Base-by-base conservation (phyloP, 2,797 vertebrate genomes). In the Cynodonichthys magdalenae region DNA sequence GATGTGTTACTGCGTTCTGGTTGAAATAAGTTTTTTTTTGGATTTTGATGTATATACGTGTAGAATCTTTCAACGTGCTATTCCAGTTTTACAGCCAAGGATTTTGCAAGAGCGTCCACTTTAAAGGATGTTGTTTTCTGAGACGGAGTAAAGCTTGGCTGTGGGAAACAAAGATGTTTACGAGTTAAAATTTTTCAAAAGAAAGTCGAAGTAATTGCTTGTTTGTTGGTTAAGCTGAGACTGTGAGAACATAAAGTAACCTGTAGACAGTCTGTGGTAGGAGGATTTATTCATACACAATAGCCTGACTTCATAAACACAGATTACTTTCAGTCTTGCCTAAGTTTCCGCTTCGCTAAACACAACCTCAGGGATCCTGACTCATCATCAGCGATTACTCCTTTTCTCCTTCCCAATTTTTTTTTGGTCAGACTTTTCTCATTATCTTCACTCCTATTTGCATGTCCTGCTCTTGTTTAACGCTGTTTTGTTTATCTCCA, bases 401-500 rank as follows among this genome's bases (percentile, higher is more conserved):
- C 50, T 4, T 67, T 28, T 61, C 48, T 59, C 44, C 67, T 54
- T 60, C 59, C 41, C 18, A n/a, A 52, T n/a, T 31, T 31, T 31
- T 31, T 31, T 53, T 60, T 27, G 19, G 48, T 69, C 63, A 79
- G 65, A 36, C 54, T 67, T 61, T 66, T 58, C 34, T 58, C 44
- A 14, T 77, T 80, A 63, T 79, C 19, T 52, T 71, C 41, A 59
- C 51, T 80, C 31, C 53, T 34, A 68, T 79, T 53, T 78, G 66
- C 71, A 73, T 68, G 75, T 74, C 63, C 71, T 60, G 53, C 63
- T 82, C 57, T 88, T 79, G 80, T 87, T 82, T 75, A 71, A 75
- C 57, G 69, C 59, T 72, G 82, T 82, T 91, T 82, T 84, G 85
- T 84, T 88, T 87, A 89, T 88, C 87, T 92, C 89, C 53, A 73